Base-by-base conservation (phyloP, 2,888 invertebrate species). In the Marronus borbonicus region DNA sequence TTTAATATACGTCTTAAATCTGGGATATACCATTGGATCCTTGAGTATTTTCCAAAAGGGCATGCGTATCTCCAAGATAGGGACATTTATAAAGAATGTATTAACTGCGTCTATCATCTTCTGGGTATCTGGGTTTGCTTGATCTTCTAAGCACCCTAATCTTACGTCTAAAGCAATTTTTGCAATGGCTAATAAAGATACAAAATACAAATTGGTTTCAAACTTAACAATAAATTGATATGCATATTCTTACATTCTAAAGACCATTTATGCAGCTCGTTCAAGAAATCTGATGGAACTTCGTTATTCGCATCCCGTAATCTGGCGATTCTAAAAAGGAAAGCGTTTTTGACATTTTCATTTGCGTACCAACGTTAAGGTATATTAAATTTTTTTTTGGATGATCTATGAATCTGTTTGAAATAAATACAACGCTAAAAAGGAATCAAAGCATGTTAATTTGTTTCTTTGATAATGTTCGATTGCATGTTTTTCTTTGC, bases 191-290 rank as follows among this genome's bases (percentile, higher is more conserved):
- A 86, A 17, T 88, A 50, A 76, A 49, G 79, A 39, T n/a, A 44
- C 2, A 12, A 74, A 14, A 65, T 8, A 74, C 62, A 52, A 28
- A 70, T 36, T 69, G 50, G 44, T 44, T 12, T 12, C 44, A 58
- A 24, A 20, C 5, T 20, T 20, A 17, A 58, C 44, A 17, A 24
- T 24, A 58, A 36, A 3, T 58, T 20, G n/a, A 20, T 58, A 58
- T 17, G 55, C 2, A 14, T 12, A 68, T 24, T 52, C 64, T 64
- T 64, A 95, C 98, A 97, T 90, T 98, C 97, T 24, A 98, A 88
- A 0, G 97, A 96, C 98, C 98, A 98, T 85, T 96, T 94, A 87
- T 96, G 96, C 78, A 97, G 94, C 88, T 97, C 96, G 84, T 96
- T 96, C 83, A 95, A 94, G 84, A 97, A 96, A 87, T 96, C 94